Conservation (phyloP, 2,888 invertebrate genomes). For the Lampropteryx suffumata region DNA sequence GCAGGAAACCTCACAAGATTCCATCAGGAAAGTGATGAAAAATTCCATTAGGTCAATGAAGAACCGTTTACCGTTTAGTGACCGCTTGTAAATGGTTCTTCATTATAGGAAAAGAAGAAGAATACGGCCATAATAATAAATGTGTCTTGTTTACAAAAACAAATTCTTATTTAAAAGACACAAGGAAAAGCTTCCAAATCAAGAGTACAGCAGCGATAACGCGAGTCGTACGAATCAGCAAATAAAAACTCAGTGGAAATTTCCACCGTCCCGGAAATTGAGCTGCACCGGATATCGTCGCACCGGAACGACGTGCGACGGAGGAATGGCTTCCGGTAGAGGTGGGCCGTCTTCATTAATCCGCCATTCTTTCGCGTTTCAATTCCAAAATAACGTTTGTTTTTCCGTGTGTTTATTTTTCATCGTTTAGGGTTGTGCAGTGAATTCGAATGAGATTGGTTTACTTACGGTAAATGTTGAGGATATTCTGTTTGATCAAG, state of each 20-base stretch:
- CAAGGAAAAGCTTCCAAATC: constrained; percentile 17
- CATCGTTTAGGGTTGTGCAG: constrained; percentile 20
- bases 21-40: no score
- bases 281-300: constrained; percentile 79
- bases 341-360: constrained; percentile 70
- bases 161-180: constrained; percentile 1
- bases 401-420: constrained; percentile 38
- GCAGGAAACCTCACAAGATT: no score
- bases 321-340: constrained; percentile 72
- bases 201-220: constrained; percentile 21
- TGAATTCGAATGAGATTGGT: constrained; percentile 15
- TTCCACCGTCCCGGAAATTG: constrained; percentile 76
- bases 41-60: no score
- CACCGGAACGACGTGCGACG: constrained; percentile 74
- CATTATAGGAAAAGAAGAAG: no score
- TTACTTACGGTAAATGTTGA: background rate
- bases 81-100: no score
- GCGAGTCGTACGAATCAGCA: constrained; percentile 53
- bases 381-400: constrained; percentile 42
- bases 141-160: background rate
- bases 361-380: constrained; percentile 55
- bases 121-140: background rate
- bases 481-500: background rate
- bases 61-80: no score
- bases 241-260: constrained; percentile 66